phyloP scores from a whole-genome alignment of 2,888 invertebrate species.

The Drosophila cognata region DNA sequence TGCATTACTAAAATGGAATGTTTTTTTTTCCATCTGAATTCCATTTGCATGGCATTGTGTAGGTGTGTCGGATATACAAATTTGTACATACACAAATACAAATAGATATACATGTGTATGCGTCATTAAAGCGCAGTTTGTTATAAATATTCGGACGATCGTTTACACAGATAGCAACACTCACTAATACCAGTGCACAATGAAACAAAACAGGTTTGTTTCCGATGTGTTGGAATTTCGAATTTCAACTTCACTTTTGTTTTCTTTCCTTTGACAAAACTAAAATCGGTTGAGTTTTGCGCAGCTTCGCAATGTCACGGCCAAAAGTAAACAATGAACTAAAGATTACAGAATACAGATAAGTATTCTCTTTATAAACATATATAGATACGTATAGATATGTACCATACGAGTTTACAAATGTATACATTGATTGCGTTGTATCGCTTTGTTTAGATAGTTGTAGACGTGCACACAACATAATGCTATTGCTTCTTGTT shows the following conservation, averaged over 20 bases:
- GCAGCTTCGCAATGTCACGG: constrained; percentile 19
- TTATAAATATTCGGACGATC: constrained; percentile 37
- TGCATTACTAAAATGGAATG: constrained; percentile 1
- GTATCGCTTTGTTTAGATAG: constrained; percentile 3
- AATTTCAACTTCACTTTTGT: constrained; percentile 68
- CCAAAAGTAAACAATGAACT: constrained; percentile 51
- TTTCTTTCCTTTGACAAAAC: constrained; percentile 44
- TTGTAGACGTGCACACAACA: neutral
- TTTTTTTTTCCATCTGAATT: constrained; percentile 31
- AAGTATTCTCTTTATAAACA: constrained; percentile 1
- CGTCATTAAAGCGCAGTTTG: constrained; percentile 49
- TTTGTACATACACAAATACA: constrained; percentile 1
- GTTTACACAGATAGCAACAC: constrained; percentile 37
- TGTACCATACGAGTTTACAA: neutral
- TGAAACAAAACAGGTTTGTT: constrained; percentile 55
- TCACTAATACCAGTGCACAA: neutral
- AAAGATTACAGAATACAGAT: constrained; percentile 25
- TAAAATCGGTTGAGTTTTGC: constrained; percentile 57
- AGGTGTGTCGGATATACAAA: constrained; percentile 45
- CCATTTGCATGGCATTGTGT: constrained; percentile 42
- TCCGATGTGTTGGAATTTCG: constrained; percentile 21
- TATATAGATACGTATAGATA: neutral
- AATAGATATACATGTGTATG: constrained; percentile 2
- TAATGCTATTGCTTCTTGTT: neutral
- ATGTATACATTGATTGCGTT: neutral